Evolutionary conservation across 2,113 vertebrate species (phyloP).

Genomic region (Plotosus lineatus): DNA sequence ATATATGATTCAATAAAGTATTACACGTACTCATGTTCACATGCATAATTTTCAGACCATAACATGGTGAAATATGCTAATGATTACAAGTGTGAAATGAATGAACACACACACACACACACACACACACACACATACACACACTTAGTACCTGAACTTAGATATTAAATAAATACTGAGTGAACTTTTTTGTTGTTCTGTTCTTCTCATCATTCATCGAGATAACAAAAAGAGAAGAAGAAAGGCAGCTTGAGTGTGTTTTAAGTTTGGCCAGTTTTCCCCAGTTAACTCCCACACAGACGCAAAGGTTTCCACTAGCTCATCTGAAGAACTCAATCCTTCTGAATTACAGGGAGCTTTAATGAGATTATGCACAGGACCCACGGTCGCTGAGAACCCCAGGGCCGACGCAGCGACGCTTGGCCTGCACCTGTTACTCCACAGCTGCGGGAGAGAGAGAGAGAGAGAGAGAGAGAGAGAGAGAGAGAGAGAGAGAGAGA

Average conservation of each 20-base stretch:
- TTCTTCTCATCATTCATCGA: constrained; percentile 10
- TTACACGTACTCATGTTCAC: not conserved
- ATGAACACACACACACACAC: not conserved
- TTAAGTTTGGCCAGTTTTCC: constrained; percentile 63
- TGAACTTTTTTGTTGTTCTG: not conserved
- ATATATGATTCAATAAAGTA: not conserved
- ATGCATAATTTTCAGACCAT: not conserved
- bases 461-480: constrained; percentile 41
- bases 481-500: constrained; percentile 26
- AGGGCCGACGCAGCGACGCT: constrained; percentile 72
- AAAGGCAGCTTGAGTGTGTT: constrained; percentile 42
- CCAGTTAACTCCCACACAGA: constrained; percentile 68
- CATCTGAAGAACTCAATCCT: constrained; percentile 79
- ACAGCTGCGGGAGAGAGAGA: constrained; percentile 58
- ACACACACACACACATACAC: not conserved
- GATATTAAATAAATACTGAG: no score
- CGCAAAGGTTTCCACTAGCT: constrained; percentile 74
- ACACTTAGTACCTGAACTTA: no score
- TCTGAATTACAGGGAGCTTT: constrained; percentile 81
- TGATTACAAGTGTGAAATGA: not conserved
- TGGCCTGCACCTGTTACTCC: constrained; percentile 73
- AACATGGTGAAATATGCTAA: not conserved
- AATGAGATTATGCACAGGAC: constrained; percentile 68
- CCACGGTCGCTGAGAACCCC: constrained; percentile 72
- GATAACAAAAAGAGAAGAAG: not conserved